A percentile compares a stretch with the other conserved stretches of the same genome.
These are phyloP conservation scores for Hyles vespertilio DNA, from an alignment of 1,140 invertebrate species.

Conservation along the genomic window DNA sequence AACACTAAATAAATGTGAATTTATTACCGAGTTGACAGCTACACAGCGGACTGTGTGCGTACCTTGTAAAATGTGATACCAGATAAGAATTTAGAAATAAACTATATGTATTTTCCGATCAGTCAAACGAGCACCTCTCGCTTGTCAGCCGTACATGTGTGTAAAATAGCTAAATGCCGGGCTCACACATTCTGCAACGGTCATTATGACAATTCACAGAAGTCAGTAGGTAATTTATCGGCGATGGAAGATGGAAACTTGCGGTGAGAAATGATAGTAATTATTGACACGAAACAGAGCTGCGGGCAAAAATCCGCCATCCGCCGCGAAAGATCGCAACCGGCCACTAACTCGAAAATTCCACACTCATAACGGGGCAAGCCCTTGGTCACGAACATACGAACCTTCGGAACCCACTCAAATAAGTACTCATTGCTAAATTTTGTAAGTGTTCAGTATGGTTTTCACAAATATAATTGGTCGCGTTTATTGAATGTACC, in stretches of 20 bases:
- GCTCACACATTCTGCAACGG: constrained; percentile 39
- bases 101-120: no score
- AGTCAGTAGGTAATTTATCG: constrained; percentile 55
- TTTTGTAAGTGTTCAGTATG: no score
- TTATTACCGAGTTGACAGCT: constrained; percentile 12
- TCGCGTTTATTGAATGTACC: no score
- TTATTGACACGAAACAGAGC: constrained; percentile 66
- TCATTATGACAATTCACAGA: constrained; percentile 66
- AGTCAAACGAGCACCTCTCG: constrained; percentile 10
- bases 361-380: constrained; percentile 55
- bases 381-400: constrained; percentile 43
- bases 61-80: constrained; percentile 1
- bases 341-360: constrained; percentile 65
- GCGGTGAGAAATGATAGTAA: constrained; percentile 58
- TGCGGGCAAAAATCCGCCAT: constrained; percentile 35
- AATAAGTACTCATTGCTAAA: constrained; percentile 10
- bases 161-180: constrained; percentile 47
- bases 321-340: constrained; percentile 50
- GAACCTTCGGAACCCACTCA: constrained; percentile 14
- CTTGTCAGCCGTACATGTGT: constrained; percentile 29
- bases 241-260: constrained; percentile 47
- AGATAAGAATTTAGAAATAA: constrained; percentile 1
- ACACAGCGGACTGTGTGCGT: background rate
- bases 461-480: no score
- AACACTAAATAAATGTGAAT: constrained; percentile 18